Evolutionary conservation across 2,888 invertebrate species (phyloP).

Genomic region (Crepidodera aurea): DNA sequence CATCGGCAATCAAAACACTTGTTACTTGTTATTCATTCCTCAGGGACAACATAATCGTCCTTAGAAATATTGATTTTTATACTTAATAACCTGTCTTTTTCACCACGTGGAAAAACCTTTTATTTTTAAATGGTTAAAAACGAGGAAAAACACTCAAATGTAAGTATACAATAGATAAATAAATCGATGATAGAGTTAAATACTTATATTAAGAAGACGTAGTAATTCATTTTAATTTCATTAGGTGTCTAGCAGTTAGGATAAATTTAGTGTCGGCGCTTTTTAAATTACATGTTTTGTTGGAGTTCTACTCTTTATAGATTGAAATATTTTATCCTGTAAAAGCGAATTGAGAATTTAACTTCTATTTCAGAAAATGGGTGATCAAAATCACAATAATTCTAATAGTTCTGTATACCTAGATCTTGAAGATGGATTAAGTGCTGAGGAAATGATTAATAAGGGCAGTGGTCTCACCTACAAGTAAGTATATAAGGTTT

Average conservation of each 20-base stretch:
- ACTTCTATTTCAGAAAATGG: slow-evolving; percentile 23
- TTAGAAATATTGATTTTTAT: slow-evolving; percentile 19
- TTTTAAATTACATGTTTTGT: slow-evolving; percentile 1
- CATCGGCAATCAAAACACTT: too few species aligned
- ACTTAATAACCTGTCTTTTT: slow-evolving; percentile 32
- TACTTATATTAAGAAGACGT: slow-evolving; percentile 15
- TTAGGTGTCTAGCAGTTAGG: slow-evolving; percentile 8
- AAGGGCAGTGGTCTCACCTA: slow-evolving; percentile 50
- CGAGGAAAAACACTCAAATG: slow-evolving; percentile 29
- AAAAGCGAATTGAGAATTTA: neutral
- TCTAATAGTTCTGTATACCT: slow-evolving; percentile 11
- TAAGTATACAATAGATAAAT: slow-evolving; percentile 13
- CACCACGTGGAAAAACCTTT: slow-evolving; percentile 32
- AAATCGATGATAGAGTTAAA: slow-evolving; percentile 8
- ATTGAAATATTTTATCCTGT: slow-evolving; percentile 5
- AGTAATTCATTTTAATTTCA: slow-evolving; percentile 18
- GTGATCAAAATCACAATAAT: slow-evolving; percentile 24
- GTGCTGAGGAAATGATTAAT: slow-evolving; percentile 48
- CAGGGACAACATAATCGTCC: too few species aligned
- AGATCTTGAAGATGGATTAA: slow-evolving; percentile 48
- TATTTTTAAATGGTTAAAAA: slow-evolving; percentile 29
- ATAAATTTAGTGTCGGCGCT: neutral
- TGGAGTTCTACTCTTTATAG: slow-evolving; percentile 2
- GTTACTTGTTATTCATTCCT: too few species aligned
- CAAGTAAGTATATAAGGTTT: slow-evolving; percentile 45